Base-by-base conservation (phyloP, 1,140 invertebrate species). In the Drosophila paulistorum region DNA sequence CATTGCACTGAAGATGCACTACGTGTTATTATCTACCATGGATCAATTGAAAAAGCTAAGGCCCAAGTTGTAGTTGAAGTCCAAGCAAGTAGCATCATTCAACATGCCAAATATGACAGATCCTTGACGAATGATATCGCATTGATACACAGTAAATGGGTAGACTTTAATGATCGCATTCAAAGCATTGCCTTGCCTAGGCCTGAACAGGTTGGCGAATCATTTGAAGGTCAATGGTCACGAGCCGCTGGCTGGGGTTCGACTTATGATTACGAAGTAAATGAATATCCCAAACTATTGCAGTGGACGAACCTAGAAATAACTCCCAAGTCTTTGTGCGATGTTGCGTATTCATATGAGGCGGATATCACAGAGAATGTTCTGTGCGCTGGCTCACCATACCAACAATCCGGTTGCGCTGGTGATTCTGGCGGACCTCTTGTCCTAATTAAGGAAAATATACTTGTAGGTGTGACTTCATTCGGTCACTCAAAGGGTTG, bases 401-500 rank as follows among this genome's bases (percentile, higher is more conserved):
- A 62, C 11, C 5, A 3, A 23, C 33, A 23, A 23, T 42, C 59
- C 35, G 4, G 1, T n/a, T 62, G 59, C 17, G 4, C 0, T 0
- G 59, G 59, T 20, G 59, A 62, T n/a, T 62, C 59, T 62, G 59
- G 59, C 14, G 59, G 59, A 13, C 59, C 59, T 13, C 20, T 62
- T 6, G 26, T 62, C 6, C 39, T 26, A 0, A 10, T 23, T 5
- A 17, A 10, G 0, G 23, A 62, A 6, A 26, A 62, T 3, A 62
- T 41, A 26, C 23, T 62, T 13, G 9, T 62, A 1, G 59, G 59
- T 23, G 39, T 62, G 10, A 20, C 17, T 23, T 62, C 59, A 42
- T 30, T 42, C 39, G 11, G 10, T 14, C 1, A 9, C 3, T 0
- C 0, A 2, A 17, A 0, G 10, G 30, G 9, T 13, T 59, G 57